A percentile compares a stretch with the other conserved stretches of the same genome.
These are phyloP conservation scores for Drosophila acutilabella DNA, from an alignment of 2,888 invertebrate species.

Conservation along the genomic window DNA sequence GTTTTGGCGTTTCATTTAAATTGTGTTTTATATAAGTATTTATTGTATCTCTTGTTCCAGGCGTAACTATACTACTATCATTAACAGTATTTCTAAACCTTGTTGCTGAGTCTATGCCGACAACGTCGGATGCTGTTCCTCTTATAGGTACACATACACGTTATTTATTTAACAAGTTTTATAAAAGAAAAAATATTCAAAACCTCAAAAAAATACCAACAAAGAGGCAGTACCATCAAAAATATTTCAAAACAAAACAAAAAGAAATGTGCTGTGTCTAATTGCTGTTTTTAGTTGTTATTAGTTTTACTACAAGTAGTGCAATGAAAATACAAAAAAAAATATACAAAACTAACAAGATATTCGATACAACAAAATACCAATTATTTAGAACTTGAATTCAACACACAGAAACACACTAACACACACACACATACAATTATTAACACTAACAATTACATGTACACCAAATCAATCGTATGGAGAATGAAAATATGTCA, in stretches of 20 bases:
- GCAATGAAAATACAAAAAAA: constrained; percentile 61
- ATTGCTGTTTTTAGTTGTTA: constrained; percentile 79
- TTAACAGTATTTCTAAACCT: constrained; percentile 99
- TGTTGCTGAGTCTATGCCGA: constrained; percentile 98
- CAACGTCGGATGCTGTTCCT: constrained; percentile 93
- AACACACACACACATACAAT: constrained; percentile 14
- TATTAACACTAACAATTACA: constrained; percentile 9
- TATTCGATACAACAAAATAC: constrained; percentile 65
- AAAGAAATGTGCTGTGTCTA: constrained; percentile 55
- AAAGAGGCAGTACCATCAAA: constrained; percentile 31
- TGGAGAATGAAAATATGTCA: constrained; percentile 60
- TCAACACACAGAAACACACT: constrained; percentile 4
- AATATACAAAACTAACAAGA: constrained; percentile 44
- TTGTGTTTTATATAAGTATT: constrained; percentile 75
- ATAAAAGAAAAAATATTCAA: constrained; percentile 3
- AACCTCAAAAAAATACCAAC: constrained; percentile 15
- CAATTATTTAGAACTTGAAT: constrained; percentile 75
- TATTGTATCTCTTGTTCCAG: constrained; percentile 87
- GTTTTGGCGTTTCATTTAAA: constrained; percentile 69
- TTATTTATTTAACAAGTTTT: constrained; percentile 50
- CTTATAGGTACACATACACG: constrained; percentile 89
- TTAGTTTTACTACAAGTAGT: constrained; percentile 79
- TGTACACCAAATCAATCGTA: constrained; percentile 43
- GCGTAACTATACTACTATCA: constrained; percentile 98
- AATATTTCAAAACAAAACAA: constrained; percentile 2